phyloP scores from a whole-genome alignment of 2,888 invertebrate genomes.

The Caradrina kadenii region DNA sequence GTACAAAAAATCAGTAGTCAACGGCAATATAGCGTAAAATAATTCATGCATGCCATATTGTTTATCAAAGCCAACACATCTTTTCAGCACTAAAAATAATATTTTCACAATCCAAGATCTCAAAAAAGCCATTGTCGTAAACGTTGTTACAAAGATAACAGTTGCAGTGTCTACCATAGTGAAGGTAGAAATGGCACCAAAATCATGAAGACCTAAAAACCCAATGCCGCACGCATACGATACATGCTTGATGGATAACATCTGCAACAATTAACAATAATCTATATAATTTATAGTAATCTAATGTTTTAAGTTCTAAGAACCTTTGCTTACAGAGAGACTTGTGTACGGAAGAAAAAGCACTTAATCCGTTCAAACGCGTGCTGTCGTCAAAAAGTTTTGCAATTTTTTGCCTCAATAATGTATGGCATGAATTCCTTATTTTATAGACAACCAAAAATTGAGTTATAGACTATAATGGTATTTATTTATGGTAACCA shows the following conservation, averaged over 20 bases:
- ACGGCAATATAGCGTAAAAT: slow-evolving; percentile 76
- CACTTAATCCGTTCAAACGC: too few relatives aligned
- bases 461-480: too few relatives aligned
- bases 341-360: too few relatives aligned
- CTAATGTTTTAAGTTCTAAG: too few relatives aligned
- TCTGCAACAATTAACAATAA: slow-evolving; percentile 72
- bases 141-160: slow-evolving; percentile 73
- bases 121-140: slow-evolving; percentile 71
- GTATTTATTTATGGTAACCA: too few relatives aligned
- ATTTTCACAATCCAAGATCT: slow-evolving; percentile 76
- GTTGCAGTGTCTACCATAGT: slow-evolving; percentile 81
- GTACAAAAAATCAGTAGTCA: slow-evolving; percentile 76
- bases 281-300: neutral
- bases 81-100: slow-evolving; percentile 68
- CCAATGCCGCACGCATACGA: slow-evolving; percentile 78
- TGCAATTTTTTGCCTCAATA: too few relatives aligned
- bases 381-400: too few relatives aligned
- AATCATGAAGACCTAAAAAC: slow-evolving; percentile 79
- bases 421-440: too few relatives aligned
- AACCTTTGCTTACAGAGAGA: too few relatives aligned
- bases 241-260: slow-evolving; percentile 65
- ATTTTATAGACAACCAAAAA: too few relatives aligned
- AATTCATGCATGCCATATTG: slow-evolving; percentile 71
- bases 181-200: slow-evolving; percentile 75
- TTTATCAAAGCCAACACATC: slow-evolving; percentile 69